Base-by-base conservation (phyloP, 1,140 invertebrate species). In the Drosophila cardini region DNA sequence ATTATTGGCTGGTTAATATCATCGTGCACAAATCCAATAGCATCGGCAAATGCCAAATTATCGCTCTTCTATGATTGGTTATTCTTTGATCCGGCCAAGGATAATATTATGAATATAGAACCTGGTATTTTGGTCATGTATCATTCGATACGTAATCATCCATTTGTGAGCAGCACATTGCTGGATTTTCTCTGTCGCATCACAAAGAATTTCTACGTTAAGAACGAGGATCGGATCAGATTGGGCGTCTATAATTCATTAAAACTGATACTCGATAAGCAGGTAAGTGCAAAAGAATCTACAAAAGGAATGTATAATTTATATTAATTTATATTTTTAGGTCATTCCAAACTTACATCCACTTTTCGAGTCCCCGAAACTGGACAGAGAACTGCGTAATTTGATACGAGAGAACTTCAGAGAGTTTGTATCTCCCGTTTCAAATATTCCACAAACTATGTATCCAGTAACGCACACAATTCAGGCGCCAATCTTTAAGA, bases 51-150 rank as follows among this genome's bases (percentile, higher is more conserved):
- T 94, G 97, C 97, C 15, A 99, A 99, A 93, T 92, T 99, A 42
- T 97, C 98, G 7, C 93, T 99, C 9, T 99, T 99, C 92, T 99
- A 98, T 93, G 98, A 99, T 93, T 99, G 98, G 98, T 93, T 99
- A 4, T 98, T 99, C 92, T 99, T 97, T 93, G 98, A 99, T 90
- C 95, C 97, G 30, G 96, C 97, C 58, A 97, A 97, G 92, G 98
- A 99, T 92, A 99, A 98, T 91, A 99, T 99, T 72, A 99, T 99
- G 98, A 99, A 99, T 92, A 98, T 99, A 85, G 98, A 99, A 93
- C 98, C 98, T n/a, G 98, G 97, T 8, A 99, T 99, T 91, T 94
- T 99, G 64, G 98, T 99, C 0, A 99, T 99, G 98, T 97, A 98
- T 92, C 97, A 99, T 94, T 99, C 98, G 38, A 97, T 99, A 94